Evolutionary conservation across 1,140 invertebrate genomes (phyloP).

Genomic region (Calycopis cecrops): DNA sequence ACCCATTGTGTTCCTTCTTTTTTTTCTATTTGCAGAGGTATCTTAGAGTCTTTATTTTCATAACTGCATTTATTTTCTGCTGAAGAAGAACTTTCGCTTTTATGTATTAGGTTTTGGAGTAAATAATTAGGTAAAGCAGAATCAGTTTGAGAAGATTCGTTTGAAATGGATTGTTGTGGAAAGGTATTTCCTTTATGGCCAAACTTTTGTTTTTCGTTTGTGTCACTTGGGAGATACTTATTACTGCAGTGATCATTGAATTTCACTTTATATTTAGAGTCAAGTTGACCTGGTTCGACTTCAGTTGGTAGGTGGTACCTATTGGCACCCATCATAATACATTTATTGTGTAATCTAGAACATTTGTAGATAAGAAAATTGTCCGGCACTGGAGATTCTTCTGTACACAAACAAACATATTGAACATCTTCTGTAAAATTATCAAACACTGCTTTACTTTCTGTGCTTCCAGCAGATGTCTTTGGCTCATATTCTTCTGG

Average conservation of each 20-base stretch:
- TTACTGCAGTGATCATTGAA: too few species aligned
- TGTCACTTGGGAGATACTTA: too few species aligned
- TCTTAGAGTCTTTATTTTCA: slow-evolving; percentile 16
- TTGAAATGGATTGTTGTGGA: slow-evolving; percentile 25
- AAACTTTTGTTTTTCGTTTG: neutral
- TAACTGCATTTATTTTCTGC: slow-evolving; percentile 14
- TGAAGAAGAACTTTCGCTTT: slow-evolving; percentile 24
- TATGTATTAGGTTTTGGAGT: slow-evolving; percentile 22
- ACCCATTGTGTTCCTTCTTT: slow-evolving; percentile 44
- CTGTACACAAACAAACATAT: slow-evolving; percentile 57
- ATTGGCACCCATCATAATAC: slow-evolving; percentile 25
- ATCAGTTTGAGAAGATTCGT: slow-evolving; percentile 58
- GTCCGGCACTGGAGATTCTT: slow-evolving; percentile 35
- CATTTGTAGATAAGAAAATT: slow-evolving; percentile 59
- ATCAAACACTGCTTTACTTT: slow-evolving; percentile 21
- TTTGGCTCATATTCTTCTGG: slow-evolving; percentile 7
- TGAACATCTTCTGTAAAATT: slow-evolving; percentile 38
- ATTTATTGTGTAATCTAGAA: slow-evolving; percentile 38
- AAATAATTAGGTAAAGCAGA: slow-evolving; percentile 30
- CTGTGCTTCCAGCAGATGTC: slow-evolving; percentile 24
- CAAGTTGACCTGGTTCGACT: too few species aligned
- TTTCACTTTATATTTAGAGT: too few species aligned
- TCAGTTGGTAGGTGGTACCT: neutral
- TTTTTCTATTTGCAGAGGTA: slow-evolving; percentile 17
- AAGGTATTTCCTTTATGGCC: slow-evolving; percentile 20